These are phyloP conservation scores for Lytechinus pictus DNA, from an alignment of 35 echinoderm and acorn worm species.

Conservation along the genomic window DNA sequence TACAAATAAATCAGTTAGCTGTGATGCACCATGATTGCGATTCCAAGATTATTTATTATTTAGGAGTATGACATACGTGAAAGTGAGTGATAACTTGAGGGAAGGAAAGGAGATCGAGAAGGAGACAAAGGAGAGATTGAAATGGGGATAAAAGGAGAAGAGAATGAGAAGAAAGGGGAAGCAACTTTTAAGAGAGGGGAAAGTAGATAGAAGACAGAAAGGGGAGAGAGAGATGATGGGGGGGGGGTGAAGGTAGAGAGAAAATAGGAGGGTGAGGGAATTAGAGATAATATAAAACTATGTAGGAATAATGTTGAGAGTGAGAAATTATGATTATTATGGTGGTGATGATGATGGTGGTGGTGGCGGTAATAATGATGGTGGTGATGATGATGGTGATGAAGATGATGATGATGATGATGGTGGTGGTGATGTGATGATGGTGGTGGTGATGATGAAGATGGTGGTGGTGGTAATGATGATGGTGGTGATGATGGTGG, in stretches of 20 bases:
- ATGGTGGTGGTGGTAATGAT: too few species aligned
- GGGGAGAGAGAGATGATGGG: not conserved
- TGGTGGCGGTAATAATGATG: too few species aligned
- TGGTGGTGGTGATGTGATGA: too few species aligned
- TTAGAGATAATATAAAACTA: not conserved
- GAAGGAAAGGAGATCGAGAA: slow-evolving; percentile 6
- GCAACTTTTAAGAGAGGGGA: not conserved
- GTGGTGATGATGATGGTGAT: too few species aligned
- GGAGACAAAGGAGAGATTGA: not conserved
- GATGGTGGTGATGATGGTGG: too few species aligned
- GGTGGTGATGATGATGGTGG: too few species aligned
- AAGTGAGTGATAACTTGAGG: not conserved
- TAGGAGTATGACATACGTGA: not conserved
- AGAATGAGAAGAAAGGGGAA: not conserved
- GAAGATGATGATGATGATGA: too few species aligned
- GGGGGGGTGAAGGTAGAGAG: not conserved
- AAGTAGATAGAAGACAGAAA: not conserved
- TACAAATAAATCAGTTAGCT: not conserved
- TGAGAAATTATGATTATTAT: not conserved
- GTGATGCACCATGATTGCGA: not conserved
- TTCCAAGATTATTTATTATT: not conserved
- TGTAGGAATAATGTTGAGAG: too few species aligned
- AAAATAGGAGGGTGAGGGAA: not conserved
- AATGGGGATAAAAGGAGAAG: not conserved
- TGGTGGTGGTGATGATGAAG: too few species aligned